These are phyloP conservation scores for Chloropsis cyanopogon DNA, from an alignment of 2,113 vertebrate species.

Conservation along the genomic window DNA sequence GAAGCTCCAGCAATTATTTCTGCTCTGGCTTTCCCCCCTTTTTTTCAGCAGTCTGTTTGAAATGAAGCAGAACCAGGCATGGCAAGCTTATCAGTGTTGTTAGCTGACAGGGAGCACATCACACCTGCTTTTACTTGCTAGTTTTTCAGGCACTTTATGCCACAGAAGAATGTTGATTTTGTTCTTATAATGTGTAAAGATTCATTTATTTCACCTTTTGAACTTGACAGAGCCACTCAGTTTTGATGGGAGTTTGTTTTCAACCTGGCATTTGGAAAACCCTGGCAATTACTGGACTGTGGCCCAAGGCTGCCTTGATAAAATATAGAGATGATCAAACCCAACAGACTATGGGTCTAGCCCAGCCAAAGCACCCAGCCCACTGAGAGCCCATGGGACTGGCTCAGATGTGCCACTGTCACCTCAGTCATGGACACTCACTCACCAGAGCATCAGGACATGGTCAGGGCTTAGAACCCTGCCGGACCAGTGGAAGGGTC, in stretches of 20 bases:
- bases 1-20: constrained; percentile 84
- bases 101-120: constrained; percentile 74
- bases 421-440: neutral
- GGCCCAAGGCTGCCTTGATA: constrained; percentile 60
- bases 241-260: constrained; percentile 59
- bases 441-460: neutral
- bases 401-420: neutral
- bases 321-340: constrained; percentile 42
- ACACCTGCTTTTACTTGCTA: constrained; percentile 81
- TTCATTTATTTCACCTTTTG: constrained; percentile 83
- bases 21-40: constrained; percentile 71
- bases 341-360: neutral
- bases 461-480: fast-evolving
- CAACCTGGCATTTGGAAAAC: constrained; percentile 60
- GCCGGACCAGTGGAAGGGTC: neutral
- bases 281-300: constrained; percentile 67
- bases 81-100: constrained; percentile 78
- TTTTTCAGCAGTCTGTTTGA: constrained; percentile 75
- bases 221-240: constrained; percentile 72
- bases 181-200: constrained; percentile 80
- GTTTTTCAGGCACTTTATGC: constrained; percentile 75
- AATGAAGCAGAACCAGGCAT: constrained; percentile 80
- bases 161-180: constrained; percentile 77
- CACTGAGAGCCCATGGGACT: neutral
- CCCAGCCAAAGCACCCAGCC: neutral